Conservation (phyloP, 1,140 invertebrate species). For the Anastrepha obliqua region DNA sequence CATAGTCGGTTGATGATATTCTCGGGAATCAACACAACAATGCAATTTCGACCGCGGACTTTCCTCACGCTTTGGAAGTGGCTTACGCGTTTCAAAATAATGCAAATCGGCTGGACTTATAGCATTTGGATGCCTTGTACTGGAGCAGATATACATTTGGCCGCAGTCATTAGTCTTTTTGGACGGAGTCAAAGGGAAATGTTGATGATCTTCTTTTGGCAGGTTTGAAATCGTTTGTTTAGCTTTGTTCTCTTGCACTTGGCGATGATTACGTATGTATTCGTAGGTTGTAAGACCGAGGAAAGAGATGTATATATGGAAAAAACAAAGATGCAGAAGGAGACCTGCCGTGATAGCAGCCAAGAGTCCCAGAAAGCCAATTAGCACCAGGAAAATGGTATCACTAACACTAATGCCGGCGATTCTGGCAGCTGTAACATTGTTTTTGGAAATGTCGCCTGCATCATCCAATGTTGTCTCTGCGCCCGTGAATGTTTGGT, state of each 20-base stretch:
- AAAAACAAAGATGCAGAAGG: conserved; percentile 90
- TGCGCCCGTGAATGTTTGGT: not conserved
- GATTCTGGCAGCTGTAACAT: conserved; percentile 62
- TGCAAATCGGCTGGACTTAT: conserved; percentile 49
- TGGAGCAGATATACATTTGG: conserved; percentile 71
- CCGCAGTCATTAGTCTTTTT: conserved; percentile 58
- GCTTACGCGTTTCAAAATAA: conserved; percentile 45
- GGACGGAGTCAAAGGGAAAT: conserved; percentile 65
- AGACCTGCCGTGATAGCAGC: conserved; percentile 85
- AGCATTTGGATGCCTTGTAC: conserved; percentile 63
- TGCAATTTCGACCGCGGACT: conserved; percentile 61
- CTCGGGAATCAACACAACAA: conserved; percentile 69
- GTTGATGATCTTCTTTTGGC: conserved; percentile 58
- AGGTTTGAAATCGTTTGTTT: conserved; percentile 58
- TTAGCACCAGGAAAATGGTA: conserved; percentile 79
- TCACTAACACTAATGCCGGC: conserved; percentile 74
- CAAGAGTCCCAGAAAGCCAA: conserved; percentile 80
- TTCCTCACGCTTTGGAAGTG: not conserved
- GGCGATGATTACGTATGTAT: conserved; percentile 83
- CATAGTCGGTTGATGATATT: conserved; percentile 66
- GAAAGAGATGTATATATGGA: conserved; percentile 90
- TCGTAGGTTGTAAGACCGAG: conserved; percentile 93
- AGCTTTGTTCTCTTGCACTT: conserved; percentile 68
- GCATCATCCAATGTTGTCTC: not conserved
- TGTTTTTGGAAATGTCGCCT: conserved; percentile 15